Base-by-base conservation (phyloP, 2,888 invertebrate species). In the Ptilodon capucinus region DNA sequence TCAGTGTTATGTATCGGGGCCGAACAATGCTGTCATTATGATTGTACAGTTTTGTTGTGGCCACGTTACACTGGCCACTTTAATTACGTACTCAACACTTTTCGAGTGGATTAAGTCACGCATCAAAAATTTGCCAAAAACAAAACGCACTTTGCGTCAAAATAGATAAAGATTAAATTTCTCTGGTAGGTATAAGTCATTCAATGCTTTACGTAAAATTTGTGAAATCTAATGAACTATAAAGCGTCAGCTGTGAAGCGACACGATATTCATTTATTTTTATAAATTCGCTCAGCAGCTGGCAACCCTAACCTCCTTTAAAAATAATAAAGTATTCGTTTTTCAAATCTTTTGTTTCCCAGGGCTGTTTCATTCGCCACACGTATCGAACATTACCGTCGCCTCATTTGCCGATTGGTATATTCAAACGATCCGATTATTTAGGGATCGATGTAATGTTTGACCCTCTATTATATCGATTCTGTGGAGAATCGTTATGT, bases 21-120 rank as follows among this genome's bases (percentile, higher is more conserved):
- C 45, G 59, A 52, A 57, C 53, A 61, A 60, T 60, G 57, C 48
- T 48, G 38, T 46, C 44, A 51, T 57, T 61, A 43, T 47, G 13
- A 40, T 14, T 40, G 41, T 30, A 32, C 19, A 32, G 42, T 42
- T 42, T 32, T 34, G 19, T 42, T 21, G 32, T 19, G 17, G 18
- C 17, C 35, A 17, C 35, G 11, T 32, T 14, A 32, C 35, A 35
- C 35, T 8, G 35, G 17, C 35, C 17, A 11, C 17, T 32, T 35
- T 35, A 35, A 35, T 35, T 35, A 35, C 35, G 35, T 4, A 16
- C 17, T 8, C 9, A 17, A 9, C 35, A 2, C 35, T 17, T 2
- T 17, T 0, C 17, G 19, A 21, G 14, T 18, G 11, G 14, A 39
- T 21, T 39, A n/a, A 13, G 39, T 21, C 23, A 23, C 8, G 23